Conservation (phyloP, 2,113 vertebrate genomes). For the Parus major region DNA sequence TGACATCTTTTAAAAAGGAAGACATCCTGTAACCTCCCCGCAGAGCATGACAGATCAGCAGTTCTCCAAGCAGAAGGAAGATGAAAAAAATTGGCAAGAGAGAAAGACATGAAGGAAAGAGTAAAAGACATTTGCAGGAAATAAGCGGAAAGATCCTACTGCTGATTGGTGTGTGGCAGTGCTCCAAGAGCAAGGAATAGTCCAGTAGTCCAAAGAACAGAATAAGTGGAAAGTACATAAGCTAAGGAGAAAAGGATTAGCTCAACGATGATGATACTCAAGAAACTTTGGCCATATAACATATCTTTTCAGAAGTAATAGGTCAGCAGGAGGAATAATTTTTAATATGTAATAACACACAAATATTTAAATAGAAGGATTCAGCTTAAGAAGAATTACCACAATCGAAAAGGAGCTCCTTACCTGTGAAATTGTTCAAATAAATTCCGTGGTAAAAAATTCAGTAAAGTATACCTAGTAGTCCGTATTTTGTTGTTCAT, state of each 20-base stretch:
- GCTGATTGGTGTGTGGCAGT: neutral
- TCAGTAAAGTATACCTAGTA: constrained; percentile 90
- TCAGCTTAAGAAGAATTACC: neutral
- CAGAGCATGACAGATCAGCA: neutral
- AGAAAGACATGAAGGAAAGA: neutral
- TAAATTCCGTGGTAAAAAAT: constrained; percentile 93
- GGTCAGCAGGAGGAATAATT: neutral
- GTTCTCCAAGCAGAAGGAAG: neutral
- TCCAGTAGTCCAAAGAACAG: neutral
- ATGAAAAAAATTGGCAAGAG: neutral
- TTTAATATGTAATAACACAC: neutral
- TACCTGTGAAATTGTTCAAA: constrained; percentile 98
- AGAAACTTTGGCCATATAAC: neutral
- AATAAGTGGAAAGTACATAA: neutral
- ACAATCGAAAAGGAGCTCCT: neutral
- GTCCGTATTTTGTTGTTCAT: constrained; percentile 89
- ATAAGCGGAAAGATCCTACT: neutral
- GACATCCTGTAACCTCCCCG: neutral
- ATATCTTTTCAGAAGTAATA: neutral
- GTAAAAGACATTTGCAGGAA: neutral
- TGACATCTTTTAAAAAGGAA: neutral
- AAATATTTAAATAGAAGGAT: neutral
- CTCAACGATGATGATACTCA: neutral
- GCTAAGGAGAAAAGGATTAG: neutral
- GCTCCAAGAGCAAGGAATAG: neutral